Base-by-base conservation (phyloP, 2,113 vertebrate genomes). In the Lepus timidus region DNA sequence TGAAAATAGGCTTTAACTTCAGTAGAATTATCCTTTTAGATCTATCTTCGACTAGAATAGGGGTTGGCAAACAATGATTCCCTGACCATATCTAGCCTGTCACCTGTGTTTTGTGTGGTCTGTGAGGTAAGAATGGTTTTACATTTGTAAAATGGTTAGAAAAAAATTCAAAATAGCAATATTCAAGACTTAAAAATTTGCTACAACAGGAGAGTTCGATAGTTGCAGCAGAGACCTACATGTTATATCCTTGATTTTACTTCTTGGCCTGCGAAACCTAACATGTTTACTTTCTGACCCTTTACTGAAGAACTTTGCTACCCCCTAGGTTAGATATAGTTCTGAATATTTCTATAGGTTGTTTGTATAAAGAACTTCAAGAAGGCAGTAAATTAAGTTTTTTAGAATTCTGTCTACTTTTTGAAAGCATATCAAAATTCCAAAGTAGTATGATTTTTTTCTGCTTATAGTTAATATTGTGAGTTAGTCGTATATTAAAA, bases 301-400 rank as follows among this genome's bases (percentile, higher is more conserved):
- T 84, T 84, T 58, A 62, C 33, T 76, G 58, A 96, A 90, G 29
- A 94, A 88, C 29, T 88, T 91, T 91, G 8, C 39, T 70, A 58
- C 49, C 3, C 33, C 8, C 22, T 91, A 8, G 39, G 55, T 85
- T 79, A 86, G 9, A n/a, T 89, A 51, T 62, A 84, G 33, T 89
- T 88, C 39, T 85, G 20, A 79, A 83, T 93, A 81, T 51, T 92
- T 95, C 27, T 88, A 70, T 85, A 80, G 31, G 11, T 88, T 83
- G 19, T 55, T 71, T 90, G 3, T 67, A 13, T 79, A 76, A 91
- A 87, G 51, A 81, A 33, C 36, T 96, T 86, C 64, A 79, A 61
- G 55, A 85, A 85, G 29, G 29, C 64, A 79, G 0, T 87, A 85
- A 71, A 10, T 89, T 93, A 67, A 91, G 22, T 88, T 96, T 61